Base-by-base conservation (phyloP, 1,140 invertebrate genomes). In the Leucophenga varia region DNA sequence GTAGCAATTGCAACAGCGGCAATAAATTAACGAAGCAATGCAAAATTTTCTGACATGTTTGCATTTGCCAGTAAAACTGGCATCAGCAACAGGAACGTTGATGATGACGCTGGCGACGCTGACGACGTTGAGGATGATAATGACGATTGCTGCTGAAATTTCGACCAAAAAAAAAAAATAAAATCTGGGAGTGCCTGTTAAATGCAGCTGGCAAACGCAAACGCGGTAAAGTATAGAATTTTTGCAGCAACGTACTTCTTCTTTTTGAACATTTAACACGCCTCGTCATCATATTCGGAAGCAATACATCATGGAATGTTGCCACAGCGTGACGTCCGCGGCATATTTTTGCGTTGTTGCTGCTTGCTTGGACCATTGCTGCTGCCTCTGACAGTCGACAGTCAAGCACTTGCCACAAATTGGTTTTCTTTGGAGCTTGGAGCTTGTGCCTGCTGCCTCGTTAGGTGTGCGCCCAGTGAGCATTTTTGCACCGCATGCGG, bases 251-350 rank as follows among this genome's bases (percentile, higher is more conserved):
- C 22, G 22, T 5, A 5, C 28, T 17, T 17, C 21, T 30, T 7
- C 21, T 14, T 18, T 42, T 16, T 30, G 36, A 41, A 22, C 52
- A 48, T 53, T 63, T 65, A 65, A 67, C 63, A 52, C 63, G 63
- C 64, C 64, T 51, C 63, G 63, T 67, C 63, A 67, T 67, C 63
- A 67, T 67, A 67, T 67, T 67, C 63, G 63, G 63, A 67, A 67
- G 63, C 63, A 67, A 67, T 67, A 54, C 63, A 67, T 67, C 63
- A 67, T 67, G 63, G 56, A n/a, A 43, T 39, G 47, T 25, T 28
- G 20, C 36, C 34, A 45, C 37, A 43, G 16, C 35, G 30, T 45
- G 22, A 38, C 19, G 38, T 38, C 28, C 39, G 21, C 44, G 41
- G 22, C 22, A 25, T 25, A 25, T 25, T 25, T 25, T 10, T 67